Conservation (phyloP, 2,113 vertebrate genomes). For the Ctenodactylus gundi region DNA sequence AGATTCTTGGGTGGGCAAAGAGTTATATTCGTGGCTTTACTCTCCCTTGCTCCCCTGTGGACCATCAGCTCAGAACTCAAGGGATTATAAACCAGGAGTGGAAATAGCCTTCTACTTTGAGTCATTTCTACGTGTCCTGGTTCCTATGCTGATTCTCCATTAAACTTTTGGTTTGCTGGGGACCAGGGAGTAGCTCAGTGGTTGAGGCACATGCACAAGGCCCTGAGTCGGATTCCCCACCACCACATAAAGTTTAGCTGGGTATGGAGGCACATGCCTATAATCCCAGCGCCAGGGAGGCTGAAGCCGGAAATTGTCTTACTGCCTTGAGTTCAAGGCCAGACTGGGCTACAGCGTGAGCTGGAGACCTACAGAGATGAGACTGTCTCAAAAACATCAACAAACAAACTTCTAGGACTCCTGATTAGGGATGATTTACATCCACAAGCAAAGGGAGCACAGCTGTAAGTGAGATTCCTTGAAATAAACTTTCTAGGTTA, state of each 20-base stretch:
- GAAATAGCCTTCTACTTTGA: not conserved
- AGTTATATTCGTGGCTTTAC: not conserved
- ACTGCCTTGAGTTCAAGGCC: no score
- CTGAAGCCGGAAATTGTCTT: no score
- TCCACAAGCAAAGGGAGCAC: not conserved
- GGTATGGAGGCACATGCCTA: no score
- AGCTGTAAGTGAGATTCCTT: not conserved
- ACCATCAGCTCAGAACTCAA: not conserved
- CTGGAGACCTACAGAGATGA: no score
- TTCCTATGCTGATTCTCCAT: not conserved
- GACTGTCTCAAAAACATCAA: no score
- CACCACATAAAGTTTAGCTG: no score
- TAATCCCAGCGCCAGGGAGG: no score
- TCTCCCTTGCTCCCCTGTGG: not conserved
- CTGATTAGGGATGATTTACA: not conserved
- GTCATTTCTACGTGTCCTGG: not conserved
- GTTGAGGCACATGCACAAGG: no score
- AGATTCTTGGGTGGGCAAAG: not conserved
- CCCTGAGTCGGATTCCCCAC: no score
- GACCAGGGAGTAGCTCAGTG: no score
- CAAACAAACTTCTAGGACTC: not conserved
- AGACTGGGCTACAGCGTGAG: no score
- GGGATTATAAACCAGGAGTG: not conserved
- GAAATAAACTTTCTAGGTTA: not conserved
- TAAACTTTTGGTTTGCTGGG: not conserved